A percentile compares a stretch with the other conserved stretches of the same genome.
Conservation (phyloP, 2,113 vertebrate species). For the Ellobius talpinus region DNA sequence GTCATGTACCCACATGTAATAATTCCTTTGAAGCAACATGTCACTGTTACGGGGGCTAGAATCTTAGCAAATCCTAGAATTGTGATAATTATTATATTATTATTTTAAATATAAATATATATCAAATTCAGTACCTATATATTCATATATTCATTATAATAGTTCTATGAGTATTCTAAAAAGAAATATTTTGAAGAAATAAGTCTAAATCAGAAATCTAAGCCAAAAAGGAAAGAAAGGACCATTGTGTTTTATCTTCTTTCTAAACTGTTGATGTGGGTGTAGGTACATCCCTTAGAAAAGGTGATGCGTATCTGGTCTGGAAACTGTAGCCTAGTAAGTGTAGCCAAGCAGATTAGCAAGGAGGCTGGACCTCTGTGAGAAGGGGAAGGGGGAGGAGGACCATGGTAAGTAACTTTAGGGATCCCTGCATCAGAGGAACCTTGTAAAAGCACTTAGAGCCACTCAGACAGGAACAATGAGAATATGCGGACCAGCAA, state of each 20-base stretch:
- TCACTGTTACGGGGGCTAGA: neutral
- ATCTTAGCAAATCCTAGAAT: neutral
- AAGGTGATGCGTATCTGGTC: neutral
- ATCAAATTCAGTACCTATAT: neutral
- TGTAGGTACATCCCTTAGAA: neutral
- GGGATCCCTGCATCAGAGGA: neutral
- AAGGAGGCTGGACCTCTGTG: neutral
- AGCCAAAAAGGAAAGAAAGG: neutral
- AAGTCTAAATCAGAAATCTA: neutral
- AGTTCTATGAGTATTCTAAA: neutral
- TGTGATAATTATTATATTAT: neutral
- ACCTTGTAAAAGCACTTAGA: neutral
- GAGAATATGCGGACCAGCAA: neutral
- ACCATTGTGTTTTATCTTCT: neutral
- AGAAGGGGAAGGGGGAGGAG: neutral
- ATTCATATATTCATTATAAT: neutral
- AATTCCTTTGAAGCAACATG: neutral
- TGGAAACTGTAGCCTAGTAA: neutral
- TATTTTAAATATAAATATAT: neutral
- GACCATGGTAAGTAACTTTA: accelerated
- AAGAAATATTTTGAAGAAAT: neutral
- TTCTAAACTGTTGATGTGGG: neutral
- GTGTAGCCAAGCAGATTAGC: neutral
- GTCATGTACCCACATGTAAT: neutral
- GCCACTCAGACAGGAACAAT: neutral